Base-by-base conservation (phyloP, 2,797 vertebrate genomes). In the Aselliscus stoliczkanus region DNA sequence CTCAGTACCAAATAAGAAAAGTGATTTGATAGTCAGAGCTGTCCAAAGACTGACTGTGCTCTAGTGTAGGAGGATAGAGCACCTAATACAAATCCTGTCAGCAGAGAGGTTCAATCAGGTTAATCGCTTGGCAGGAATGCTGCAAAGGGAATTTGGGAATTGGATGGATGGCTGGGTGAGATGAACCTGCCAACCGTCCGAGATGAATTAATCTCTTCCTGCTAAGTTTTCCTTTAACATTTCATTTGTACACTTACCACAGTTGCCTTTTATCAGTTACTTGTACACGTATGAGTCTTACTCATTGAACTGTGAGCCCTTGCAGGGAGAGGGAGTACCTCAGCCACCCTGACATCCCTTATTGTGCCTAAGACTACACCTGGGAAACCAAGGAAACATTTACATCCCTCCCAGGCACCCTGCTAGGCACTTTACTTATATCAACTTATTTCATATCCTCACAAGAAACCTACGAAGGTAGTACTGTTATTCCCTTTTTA, bases 31-130 rank as follows among this genome's bases (percentile, higher is more conserved):
- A 84, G 54, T 50, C 29, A 60, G 25, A 93, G 88, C 77, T 73
- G 15, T 58, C 82, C 86, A 80, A 73, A 92, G 58, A 83, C 18
- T 91, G 34, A 67, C n/a, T 62, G n/a, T 29, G 13, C 52, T 65
- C 1, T 27, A 81, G 39, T 18, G 1, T 42, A 67, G 42, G 44
- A 89, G 50, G 39, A 76, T 4, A 91, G 56, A 86, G 79, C 27
- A 87, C 39, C 86, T 86, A 89, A 86, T 44, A 94, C 34, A 95
- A 93, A 95, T 56, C 69, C 93, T 60, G 31, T 76, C 47, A 87
- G 94, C 47, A 84, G 20, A 86, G 79, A 27, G 75, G 73, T 85
- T 95, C 89, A 76, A 79, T 25, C 21, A 44, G 82, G 77, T 88
- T 91, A 83, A 96, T 39, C 4, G 0, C 75, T 93, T 75, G 69